phyloP scores from a whole-genome alignment of 2,888 invertebrate species.

The Eutolmus rufibarbis region DNA sequence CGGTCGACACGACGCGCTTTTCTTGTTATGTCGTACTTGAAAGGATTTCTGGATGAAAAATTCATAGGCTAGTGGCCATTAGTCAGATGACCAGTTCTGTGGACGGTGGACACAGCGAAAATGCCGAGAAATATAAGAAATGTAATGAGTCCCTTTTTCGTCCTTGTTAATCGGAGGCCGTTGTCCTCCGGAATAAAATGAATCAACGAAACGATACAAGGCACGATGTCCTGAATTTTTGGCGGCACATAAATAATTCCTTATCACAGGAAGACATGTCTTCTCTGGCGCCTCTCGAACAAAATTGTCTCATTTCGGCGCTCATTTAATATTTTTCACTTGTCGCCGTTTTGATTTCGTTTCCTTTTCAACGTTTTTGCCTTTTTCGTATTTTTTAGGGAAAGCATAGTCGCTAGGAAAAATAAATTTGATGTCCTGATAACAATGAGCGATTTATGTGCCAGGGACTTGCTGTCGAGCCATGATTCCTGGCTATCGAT shows the following conservation, averaged over 20 bases:
- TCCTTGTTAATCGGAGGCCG: conserved; percentile 12
- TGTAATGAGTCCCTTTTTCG: conserved; percentile 5
- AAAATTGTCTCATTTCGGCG: conserved; percentile 41
- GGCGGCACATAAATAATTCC: conserved; percentile 49
- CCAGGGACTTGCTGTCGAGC: not conserved
- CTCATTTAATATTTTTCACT: conserved; percentile 46
- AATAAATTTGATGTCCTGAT: conserved; percentile 23
- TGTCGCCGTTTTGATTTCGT: conserved; percentile 40
- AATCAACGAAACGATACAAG: conserved; percentile 26
- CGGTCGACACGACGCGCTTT: not conserved
- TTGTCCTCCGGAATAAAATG: conserved; percentile 13
- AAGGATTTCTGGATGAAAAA: not conserved
- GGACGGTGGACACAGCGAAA: not conserved
- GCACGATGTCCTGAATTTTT: conserved; percentile 45
- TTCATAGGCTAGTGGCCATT: not conserved
- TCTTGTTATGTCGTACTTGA: not conserved
- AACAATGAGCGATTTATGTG: not conserved
- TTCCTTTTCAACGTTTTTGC: not conserved
- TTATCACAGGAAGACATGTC: conserved; percentile 46
- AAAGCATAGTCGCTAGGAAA: not conserved
- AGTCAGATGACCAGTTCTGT: not conserved
- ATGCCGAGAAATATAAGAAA: not conserved
- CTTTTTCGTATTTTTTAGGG: not conserved
- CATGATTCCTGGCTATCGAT: not conserved
- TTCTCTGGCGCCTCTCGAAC: conserved; percentile 44